Percentiles rank a stretch among this genome's conserved stretches.
These are phyloP conservation scores for Aurelia aurita DNA, from an alignment of 30 jellyfish, hydroid and myxozoan genomes.

Conservation along the genomic window DNA sequence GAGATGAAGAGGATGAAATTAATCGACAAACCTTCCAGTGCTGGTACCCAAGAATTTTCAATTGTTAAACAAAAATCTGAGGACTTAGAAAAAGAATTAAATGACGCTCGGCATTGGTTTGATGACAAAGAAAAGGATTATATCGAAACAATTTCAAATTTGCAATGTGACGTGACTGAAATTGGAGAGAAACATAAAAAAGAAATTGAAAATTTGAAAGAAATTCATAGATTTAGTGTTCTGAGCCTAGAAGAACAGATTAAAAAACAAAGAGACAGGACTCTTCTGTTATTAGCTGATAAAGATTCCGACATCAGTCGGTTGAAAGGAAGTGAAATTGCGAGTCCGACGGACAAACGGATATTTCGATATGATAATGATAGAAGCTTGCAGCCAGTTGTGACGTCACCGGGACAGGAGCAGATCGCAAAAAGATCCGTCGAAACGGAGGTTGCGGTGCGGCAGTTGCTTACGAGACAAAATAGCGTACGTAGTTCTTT, in stretches of 20 bases:
- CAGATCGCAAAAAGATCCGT: conserved; percentile 43
- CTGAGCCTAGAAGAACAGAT: conserved; percentile 59
- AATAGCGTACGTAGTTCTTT: conserved; percentile 44
- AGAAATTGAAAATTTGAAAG: conserved; percentile 47
- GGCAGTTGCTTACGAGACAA: conserved; percentile 56
- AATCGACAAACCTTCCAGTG: not conserved
- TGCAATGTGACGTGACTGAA: conserved; percentile 75
- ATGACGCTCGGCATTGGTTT: conserved; percentile 11
- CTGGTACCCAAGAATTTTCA: conserved; percentile 46
- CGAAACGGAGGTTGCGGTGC: conserved; percentile 72
- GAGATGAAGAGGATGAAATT: not conserved
- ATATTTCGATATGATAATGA: conserved; percentile 1
- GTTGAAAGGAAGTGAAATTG: conserved; percentile 29
- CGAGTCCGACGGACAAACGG: conserved; percentile 31
- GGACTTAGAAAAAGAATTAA: conserved; percentile 49
- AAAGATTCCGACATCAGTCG: conserved; percentile 89
- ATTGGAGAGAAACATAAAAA: conserved; percentile 58
- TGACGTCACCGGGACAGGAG: conserved; percentile 8
- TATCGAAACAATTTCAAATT: conserved; percentile 45
- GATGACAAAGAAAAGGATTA: conserved; percentile 81
- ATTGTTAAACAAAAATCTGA: conserved; percentile 54
- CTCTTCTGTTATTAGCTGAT: conserved; percentile 77
- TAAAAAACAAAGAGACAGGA: conserved; percentile 76
- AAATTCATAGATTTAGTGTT: conserved; percentile 37
- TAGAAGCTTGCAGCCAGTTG: not conserved